Evolutionary conservation across 2,888 invertebrate genomes (phyloP), one percentile per base, ranked within the genome.

Genomic region (Beris chalybata): DNA sequence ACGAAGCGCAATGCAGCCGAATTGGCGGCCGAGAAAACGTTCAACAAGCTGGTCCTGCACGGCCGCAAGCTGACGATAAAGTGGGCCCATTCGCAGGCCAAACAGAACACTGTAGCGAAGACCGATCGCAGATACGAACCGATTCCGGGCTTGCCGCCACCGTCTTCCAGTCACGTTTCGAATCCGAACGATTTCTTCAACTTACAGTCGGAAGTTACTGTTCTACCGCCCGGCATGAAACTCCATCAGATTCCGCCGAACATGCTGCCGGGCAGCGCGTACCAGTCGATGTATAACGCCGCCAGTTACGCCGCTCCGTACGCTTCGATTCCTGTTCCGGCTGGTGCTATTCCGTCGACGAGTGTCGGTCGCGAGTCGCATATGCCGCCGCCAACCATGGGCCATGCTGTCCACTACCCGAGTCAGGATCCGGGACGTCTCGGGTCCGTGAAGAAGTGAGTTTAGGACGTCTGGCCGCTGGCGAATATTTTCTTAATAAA

Each of bases 51-150:
- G 38, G 85, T 86, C 3, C 82, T 86, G 22, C 91, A 92, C 44
- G 95, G 95, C 0, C 86, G 95, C 70, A 85, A 97, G 56, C 84
- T 98, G 2, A 95, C 95, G n/a, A 96, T 99, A 70, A 96, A 98
- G 77, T 99, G 99, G 99, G 98, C 98, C 0, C 89, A 95, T 74
- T 95, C 97, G 0, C 97, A 97, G 82, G 96, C 90, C 2, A 83
- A 89, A 55, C 85, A 87, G 69, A 83, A 83, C 5, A 76, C 78
- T 1, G 82, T 81, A 63, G 82, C 82, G 0, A 83, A 84, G 64
- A 82, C 84, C 15, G 82, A 80, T 70, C 85, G 87, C 69, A 82
- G 83, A 5, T 80, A 79, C 52, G 90, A 91, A 74, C 89, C 92
- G 0, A 90, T 91, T 0, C 92, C 92, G 4, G 91, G 92, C 5